Evolutionary conservation across 92 coral and sea anemone genomes (phyloP), one percentile per base, ranked within the genome.

Genomic region (Porites rus): DNA sequence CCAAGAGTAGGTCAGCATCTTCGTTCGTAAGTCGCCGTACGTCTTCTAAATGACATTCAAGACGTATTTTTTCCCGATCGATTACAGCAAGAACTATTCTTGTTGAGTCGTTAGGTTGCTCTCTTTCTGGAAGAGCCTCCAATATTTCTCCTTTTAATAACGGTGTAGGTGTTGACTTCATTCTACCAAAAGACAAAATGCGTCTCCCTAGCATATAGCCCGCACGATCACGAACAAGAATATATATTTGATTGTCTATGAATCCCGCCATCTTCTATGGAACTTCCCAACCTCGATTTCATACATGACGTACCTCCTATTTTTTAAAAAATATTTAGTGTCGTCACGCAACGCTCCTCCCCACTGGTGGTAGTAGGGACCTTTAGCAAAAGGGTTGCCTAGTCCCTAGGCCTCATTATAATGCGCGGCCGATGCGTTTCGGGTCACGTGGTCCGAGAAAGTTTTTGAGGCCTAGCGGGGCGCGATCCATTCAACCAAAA

Each of bases 131-230:
- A 53, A 93, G 85, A 25, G 93, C 88, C 59, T 79, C 87, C 11
- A 93, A 81, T 25, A 93, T 68, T 19, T 93, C 91, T 60, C 93
- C 95, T 79, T 84, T 38, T 52, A 88, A 62, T 7, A 93, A 81
- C 50, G 75, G 83, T 22, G 65, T 68, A 4, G 90, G 93, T 54
- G 52, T 43, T 20, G 73, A 60, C 69, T 52, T 85, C 19, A 67
- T 80, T 12, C 52, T 6, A 12, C 85, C 88, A 17, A 76, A 62
- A 1, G 77, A 8, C n/a, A 69, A 60, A 16, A 79, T 19, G 72
- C 21, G 51, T 74, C 77, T 65, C 58, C 79, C 89, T 13, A 84
- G 16, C 13, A 72, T 75, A 1, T 74, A n/a, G 10, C 92, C 92
- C 6, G 79, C 89, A 78, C 83, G 83, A 76, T 89, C 92, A 12